Evolutionary conservation across 2,888 invertebrate species (phyloP), one percentile per base, ranked within the genome.

Genomic region (Saturnia pavonia): DNA sequence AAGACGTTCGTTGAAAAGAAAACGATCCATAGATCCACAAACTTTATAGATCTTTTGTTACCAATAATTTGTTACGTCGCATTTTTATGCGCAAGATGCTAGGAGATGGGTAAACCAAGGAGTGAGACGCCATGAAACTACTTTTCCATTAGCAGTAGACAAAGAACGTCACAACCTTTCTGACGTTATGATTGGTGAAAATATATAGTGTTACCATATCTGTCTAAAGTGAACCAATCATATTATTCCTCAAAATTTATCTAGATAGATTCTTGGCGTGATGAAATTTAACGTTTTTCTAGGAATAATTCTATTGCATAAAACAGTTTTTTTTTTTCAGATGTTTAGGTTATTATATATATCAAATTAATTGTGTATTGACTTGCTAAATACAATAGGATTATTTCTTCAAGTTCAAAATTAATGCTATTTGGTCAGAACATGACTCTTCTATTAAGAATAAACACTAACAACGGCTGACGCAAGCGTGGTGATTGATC

Each of bases 11-110:
- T 84, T 83, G 77, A 83, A 80, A 86, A 89, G 87, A 88, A 89
- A 89, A 89, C 87, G 89, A 91, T 84, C 82, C 80, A 83, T 79
- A 77, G 76, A 76, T 75, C 80, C 82, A 84, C 80, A 84, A 81
- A 82, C 72, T 76, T 81, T 77, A 76, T 75, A 80, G 68, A 78
- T 73, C 75, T 73, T 60, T 60, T 60, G 25, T 60, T 60, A 60
- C 27, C 57, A 60, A 60, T 27, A 14, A 60, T 75, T 75, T 78
- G 66, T 76, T 75, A 75, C 72, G 69, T 71, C 72, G 69, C 72
- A 66, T 67, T 71, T 72, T 19, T 67, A 60, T 74, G 45, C 69
- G 70, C 70, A 71, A 71, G 69, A 48, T 54, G 70, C 70, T 43
- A 70, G 25, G 54, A 70, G 66, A 42, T 34, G 70, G 70, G 70